Evolutionary conservation across 2,888 invertebrate genomes (phyloP).

Genomic region (Nomada flava): DNA sequence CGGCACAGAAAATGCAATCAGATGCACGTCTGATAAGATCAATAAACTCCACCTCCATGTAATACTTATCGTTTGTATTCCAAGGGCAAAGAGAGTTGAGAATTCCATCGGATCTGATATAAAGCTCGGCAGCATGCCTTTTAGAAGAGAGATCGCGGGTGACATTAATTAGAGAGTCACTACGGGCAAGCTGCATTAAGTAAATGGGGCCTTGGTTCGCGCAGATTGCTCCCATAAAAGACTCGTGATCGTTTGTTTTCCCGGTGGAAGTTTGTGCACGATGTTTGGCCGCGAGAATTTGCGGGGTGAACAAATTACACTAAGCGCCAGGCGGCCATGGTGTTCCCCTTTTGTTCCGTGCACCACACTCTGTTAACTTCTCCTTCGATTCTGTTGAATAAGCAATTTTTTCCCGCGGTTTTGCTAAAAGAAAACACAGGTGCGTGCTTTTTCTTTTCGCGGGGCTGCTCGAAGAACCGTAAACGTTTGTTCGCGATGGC

Average conservation of each 20-base stretch:
- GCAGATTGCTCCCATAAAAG: conserved; percentile 59
- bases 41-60: not conserved
- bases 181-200: conserved; percentile 54
- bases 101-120: conserved; percentile 21
- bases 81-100: not conserved
- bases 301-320: conserved; percentile 51
- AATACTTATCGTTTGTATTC: conserved; percentile 28
- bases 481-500: not conserved
- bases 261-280: conserved; percentile 22
- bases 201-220: conserved; percentile 45
- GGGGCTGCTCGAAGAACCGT: conserved; percentile 10
- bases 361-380: not conserved
- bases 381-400: conserved; percentile 10
- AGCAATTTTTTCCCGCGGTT: conserved; percentile 6
- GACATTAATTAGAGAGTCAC: conserved; percentile 60
- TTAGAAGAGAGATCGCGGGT: conserved; percentile 43
- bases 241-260: conserved; percentile 51
- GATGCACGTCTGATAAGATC: not conserved
- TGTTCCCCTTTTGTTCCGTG: not conserved
- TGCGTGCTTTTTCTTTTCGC: not conserved
- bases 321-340: conserved; percentile 12
- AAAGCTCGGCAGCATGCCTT: conserved; percentile 30
- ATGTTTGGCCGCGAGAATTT: conserved; percentile 44
- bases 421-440: not conserved
- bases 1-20: not conserved